These are phyloP conservation scores for Limnephilus marmoratus DNA, from an alignment of 2,888 invertebrate genomes.

Conservation along the genomic window DNA sequence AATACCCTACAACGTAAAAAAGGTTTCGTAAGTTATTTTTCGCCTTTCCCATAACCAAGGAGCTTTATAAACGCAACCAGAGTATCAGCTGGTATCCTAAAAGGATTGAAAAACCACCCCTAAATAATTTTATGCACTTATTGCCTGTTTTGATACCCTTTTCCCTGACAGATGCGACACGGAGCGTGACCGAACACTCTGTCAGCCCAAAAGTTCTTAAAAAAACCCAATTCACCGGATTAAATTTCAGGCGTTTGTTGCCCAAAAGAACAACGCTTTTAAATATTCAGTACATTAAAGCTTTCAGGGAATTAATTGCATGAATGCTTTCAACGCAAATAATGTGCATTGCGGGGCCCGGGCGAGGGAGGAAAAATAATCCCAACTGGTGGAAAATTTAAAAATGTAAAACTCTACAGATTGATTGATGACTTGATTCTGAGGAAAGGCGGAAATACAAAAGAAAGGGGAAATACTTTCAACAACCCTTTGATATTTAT, in stretches of 20 bases:
- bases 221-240: neutral
- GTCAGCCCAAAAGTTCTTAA: slow-evolving; percentile 3
- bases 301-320: slow-evolving; percentile 25
- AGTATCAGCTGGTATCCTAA: neutral
- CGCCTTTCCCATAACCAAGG: neutral
- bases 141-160: neutral
- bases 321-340: slow-evolving; percentile 20
- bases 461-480: neutral
- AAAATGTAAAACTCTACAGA: slow-evolving; percentile 9
- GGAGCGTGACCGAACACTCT: neutral
- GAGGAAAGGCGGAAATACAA: neutral
- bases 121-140: neutral
- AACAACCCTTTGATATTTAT: neutral
- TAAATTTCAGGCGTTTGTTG: neutral
- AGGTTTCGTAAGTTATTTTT: neutral
- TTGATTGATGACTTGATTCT: slow-evolving; percentile 29
- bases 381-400: neutral
- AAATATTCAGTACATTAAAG: slow-evolving; percentile 16
- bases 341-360: neutral
- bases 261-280: neutral
- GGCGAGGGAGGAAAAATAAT: neutral
- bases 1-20: neutral
- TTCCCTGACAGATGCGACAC: neutral
- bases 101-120: neutral
- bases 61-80: neutral